Percentiles rank a stretch among this genome's conserved stretches.
These are phyloP conservation scores for Malurus splendens DNA, from an alignment of 2,797 vertebrate genomes.

Conservation along the genomic window DNA sequence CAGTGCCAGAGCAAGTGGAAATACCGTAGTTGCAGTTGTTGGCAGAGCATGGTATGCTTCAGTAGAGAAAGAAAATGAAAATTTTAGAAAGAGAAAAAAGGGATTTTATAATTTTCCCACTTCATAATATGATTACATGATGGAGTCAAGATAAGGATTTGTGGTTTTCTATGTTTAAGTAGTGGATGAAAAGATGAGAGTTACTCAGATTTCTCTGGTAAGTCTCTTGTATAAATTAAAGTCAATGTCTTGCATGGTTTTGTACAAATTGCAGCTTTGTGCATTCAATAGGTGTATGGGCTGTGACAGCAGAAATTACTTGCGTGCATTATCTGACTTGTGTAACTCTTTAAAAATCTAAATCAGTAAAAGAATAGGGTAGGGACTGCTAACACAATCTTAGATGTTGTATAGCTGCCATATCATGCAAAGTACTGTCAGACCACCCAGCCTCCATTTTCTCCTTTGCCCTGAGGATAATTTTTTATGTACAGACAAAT, in stretches of 20 bases:
- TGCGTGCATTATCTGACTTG: background rate
- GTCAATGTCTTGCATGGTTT: background rate
- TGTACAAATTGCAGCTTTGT: background rate
- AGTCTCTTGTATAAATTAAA: background rate
- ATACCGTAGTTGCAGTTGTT: background rate
- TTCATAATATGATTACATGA: background rate
- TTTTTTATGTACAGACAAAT: background rate
- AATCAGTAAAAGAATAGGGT: background rate
- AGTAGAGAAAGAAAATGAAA: background rate
- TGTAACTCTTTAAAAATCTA: background rate
- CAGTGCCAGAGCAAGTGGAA: background rate
- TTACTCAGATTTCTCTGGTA: background rate
- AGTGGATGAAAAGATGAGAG: background rate
- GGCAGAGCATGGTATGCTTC: background rate
- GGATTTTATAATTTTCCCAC: background rate
- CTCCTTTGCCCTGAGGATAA: background rate
- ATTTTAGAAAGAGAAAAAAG: background rate
- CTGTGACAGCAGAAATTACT: background rate
- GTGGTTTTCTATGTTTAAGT: background rate
- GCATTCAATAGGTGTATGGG: background rate
- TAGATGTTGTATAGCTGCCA: background rate
- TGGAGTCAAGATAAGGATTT: background rate
- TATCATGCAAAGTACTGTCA: background rate
- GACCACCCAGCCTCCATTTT: background rate
- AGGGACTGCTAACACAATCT: background rate